Evolutionary conservation across 1,140 invertebrate species (phyloP).

Genomic region (Drosophila baimaii): DNA sequence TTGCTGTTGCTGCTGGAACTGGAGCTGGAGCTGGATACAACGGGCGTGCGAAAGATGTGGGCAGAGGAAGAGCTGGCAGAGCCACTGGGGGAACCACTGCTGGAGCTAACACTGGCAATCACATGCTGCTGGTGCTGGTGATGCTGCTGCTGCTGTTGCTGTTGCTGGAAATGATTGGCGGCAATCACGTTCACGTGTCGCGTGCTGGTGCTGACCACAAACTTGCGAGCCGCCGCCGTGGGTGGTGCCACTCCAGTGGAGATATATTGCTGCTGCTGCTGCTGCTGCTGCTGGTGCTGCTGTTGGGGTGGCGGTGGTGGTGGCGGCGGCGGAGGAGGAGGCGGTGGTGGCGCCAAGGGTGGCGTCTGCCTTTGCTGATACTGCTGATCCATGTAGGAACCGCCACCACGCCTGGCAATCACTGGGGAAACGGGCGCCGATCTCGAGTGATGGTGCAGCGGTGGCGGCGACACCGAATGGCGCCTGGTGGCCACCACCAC

Average conservation of each 20-base stretch:
- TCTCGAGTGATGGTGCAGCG: constrained; percentile 76
- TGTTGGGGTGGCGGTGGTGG: constrained; percentile 48
- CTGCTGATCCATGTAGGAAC: constrained; percentile 53
- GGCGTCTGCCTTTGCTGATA: constrained; percentile 67
- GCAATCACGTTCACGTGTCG: constrained; percentile 76
- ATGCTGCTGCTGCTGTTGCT: constrained; percentile 48
- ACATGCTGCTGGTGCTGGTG: constrained; percentile 59
- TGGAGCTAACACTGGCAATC: constrained; percentile 62
- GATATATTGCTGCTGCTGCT: constrained; percentile 49
- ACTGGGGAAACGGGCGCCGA: constrained; percentile 73
- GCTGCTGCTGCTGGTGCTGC: constrained; percentile 45
- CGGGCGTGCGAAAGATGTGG: constrained; percentile 80
- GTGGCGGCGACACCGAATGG: constrained; percentile 77
- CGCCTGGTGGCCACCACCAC: constrained; percentile 46
- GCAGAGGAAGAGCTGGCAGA: constrained; percentile 39
- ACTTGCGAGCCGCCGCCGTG: constrained; percentile 73
- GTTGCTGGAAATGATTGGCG: constrained; percentile 70
- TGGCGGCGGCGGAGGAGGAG: constrained; percentile 41
- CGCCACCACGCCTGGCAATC: constrained; percentile 47
- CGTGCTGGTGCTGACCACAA: constrained; percentile 76
- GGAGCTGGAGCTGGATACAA: constrained; percentile 78
- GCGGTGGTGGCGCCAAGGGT: constrained; percentile 55
- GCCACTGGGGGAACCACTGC: constrained; percentile 40
- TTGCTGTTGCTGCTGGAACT: constrained; percentile 30
- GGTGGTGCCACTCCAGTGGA: constrained; percentile 34